Percentiles rank a stretch among this genome's conserved stretches.
Evolutionary conservation across 2,888 invertebrate species (phyloP).

Genomic region (Tubiluchus corallicola): DNA sequence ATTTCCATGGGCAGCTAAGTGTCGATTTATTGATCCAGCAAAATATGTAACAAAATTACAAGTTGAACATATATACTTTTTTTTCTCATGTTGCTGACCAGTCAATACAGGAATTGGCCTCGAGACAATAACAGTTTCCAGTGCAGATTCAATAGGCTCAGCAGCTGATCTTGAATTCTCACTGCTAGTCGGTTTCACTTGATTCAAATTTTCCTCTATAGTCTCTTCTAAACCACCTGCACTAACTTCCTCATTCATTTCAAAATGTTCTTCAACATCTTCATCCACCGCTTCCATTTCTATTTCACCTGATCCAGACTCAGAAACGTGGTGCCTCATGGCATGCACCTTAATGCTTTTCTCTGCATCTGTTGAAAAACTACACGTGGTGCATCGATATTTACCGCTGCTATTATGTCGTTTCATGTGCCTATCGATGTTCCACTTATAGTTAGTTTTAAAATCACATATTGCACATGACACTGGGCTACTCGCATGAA

Average conservation of each 20-base stretch:
- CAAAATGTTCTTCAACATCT: too few relatives aligned
- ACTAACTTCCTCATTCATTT: too few relatives aligned
- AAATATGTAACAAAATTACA: neutral
- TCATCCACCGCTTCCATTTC: too few relatives aligned
- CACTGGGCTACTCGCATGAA: neutral
- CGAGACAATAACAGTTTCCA: neutral
- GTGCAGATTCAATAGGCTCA: neutral
- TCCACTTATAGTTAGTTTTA: neutral
- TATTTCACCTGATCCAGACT: too few relatives aligned
- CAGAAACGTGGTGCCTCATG: neutral
- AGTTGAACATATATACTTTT: neutral
- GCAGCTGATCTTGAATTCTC: neutral
- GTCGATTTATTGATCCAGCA: neutral
- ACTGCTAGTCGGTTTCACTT: too few relatives aligned
- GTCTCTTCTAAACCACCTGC: neutral
- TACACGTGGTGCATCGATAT: neutral
- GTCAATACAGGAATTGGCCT: neutral
- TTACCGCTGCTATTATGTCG: neutral
- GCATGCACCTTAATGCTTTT: neutral
- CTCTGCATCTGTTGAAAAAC: neutral
- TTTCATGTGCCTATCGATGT: neutral
- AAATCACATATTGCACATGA: neutral
- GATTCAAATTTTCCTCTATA: too few relatives aligned
- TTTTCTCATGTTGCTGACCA: neutral
- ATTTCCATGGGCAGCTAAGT: neutral